Percentiles rank a stretch among this genome's conserved stretches.
phyloP scores from a whole-genome alignment of 2,113 vertebrate genomes.

The Pungitius pungitius region DNA sequence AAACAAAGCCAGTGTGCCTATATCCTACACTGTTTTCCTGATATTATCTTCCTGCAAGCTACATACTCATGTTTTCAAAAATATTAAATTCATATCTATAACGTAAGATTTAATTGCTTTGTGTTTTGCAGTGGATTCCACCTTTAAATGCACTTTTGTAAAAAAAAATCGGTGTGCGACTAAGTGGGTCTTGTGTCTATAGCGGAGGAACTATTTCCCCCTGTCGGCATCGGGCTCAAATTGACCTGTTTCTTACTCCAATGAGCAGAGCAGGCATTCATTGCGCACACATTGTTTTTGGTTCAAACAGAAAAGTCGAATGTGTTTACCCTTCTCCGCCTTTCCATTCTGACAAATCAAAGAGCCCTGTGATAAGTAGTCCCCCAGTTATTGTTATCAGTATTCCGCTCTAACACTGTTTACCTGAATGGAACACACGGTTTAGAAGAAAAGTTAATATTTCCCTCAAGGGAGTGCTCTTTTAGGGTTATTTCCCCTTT shows the following conservation, averaged over 20 bases:
- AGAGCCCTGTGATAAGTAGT: conserved; percentile 59
- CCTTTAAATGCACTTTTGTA: not conserved
- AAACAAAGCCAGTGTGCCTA: not conserved
- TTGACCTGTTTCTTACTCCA: conserved; percentile 26
- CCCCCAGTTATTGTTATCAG: conserved; percentile 55
- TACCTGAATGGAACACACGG: conserved; percentile 64
- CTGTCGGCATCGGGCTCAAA: conserved; percentile 19
- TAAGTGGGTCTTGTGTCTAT: not conserved
- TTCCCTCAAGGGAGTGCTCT: conserved; percentile 31
- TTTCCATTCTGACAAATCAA: conserved; percentile 62
- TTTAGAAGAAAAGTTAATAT: conserved; percentile 51
- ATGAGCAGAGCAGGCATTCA: conserved; percentile 30
- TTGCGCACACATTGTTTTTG: conserved; percentile 34
- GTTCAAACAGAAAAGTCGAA: conserved; percentile 44
- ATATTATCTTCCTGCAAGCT: not conserved
- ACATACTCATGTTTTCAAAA: not conserved
- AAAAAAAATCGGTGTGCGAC: not conserved
- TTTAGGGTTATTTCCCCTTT: conserved; percentile 45
- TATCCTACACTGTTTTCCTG: conserved; percentile 4
- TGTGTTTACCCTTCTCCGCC: conserved; percentile 51
- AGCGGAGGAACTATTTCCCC: not conserved
- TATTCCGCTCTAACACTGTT: conserved; percentile 59
- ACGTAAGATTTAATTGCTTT: not conserved
- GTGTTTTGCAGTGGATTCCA: not conserved
- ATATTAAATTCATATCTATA: not conserved